A percentile compares a stretch with the other conserved stretches of the same genome.
These are phyloP conservation scores for Anorthoa munda DNA, from an alignment of 2,888 invertebrate species.

Conservation along the genomic window DNA sequence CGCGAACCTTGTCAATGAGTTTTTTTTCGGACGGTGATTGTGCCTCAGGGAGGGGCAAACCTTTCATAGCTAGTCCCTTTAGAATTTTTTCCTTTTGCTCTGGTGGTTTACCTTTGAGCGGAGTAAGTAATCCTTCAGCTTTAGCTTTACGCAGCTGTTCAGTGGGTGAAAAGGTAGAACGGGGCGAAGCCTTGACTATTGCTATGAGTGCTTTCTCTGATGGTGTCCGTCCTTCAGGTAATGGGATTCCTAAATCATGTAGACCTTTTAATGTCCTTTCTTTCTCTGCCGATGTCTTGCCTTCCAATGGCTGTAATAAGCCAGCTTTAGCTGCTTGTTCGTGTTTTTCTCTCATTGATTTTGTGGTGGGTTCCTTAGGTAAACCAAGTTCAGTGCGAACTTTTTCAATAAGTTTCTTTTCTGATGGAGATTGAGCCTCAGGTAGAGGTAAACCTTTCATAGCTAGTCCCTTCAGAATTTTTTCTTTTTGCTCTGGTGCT, in stretches of 20 bases:
- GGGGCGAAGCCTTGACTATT: no score
- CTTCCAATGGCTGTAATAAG: slow-evolving; percentile 57
- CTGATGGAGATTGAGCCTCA: slow-evolving; percentile 62
- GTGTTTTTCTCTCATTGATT: slow-evolving; percentile 59
- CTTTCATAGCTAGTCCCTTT: slow-evolving; percentile 30
- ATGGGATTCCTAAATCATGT: slow-evolving; percentile 53
- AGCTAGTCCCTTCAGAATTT: slow-evolving; percentile 58
- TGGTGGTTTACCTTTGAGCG: slow-evolving; percentile 35
- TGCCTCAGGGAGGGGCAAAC: slow-evolving; percentile 57
- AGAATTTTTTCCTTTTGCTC: slow-evolving; percentile 42
- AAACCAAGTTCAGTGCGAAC: slow-evolving; percentile 59
- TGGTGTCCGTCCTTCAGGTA: slow-evolving; percentile 66
- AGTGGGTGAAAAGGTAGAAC: background rate
- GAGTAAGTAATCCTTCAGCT: slow-evolving; percentile 17
- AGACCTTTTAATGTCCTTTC: slow-evolving; percentile 56
- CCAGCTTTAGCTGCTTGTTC: slow-evolving; percentile 63
- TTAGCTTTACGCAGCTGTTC: slow-evolving; percentile 26
- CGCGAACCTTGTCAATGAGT: slow-evolving; percentile 16
- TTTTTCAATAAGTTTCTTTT: slow-evolving; percentile 56
- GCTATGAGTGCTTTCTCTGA: slow-evolving; percentile 66
- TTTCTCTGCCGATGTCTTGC: slow-evolving; percentile 68
- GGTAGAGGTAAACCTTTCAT: slow-evolving; percentile 66
- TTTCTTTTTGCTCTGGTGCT: background rate
- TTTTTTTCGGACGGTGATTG: slow-evolving; percentile 64
- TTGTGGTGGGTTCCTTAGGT: slow-evolving; percentile 48